Percentiles rank a stretch among this genome's conserved stretches.
Conservation (phyloP, 2,888 invertebrate genomes). For the Salpingus planirostris region DNA sequence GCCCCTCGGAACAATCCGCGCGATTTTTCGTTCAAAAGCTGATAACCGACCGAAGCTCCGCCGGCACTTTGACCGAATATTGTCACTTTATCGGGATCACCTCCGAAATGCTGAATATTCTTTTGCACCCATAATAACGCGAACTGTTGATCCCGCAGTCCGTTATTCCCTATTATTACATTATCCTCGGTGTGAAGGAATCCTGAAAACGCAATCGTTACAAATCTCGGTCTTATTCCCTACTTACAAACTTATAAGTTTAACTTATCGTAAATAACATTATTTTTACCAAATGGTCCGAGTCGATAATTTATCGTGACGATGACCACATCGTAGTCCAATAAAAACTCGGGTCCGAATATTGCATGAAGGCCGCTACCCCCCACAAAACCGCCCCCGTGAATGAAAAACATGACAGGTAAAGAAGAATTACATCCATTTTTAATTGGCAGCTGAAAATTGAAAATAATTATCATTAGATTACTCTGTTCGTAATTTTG, state of each 20-base stretch:
- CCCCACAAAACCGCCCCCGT: slow-evolving; percentile 10
- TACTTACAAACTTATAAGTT: slow-evolving; percentile 20
- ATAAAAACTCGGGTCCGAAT: slow-evolving; percentile 18
- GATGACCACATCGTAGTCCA: slow-evolving; percentile 20
- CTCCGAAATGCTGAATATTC: slow-evolving; percentile 61
- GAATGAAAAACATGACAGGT: slow-evolving; percentile 10
- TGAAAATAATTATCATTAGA: slow-evolving; percentile 1
- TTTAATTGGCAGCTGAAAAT: slow-evolving; percentile 6
- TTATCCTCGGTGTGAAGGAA: slow-evolving; percentile 66
- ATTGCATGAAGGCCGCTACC: slow-evolving; percentile 2
- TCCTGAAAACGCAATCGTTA: slow-evolving; percentile 39
- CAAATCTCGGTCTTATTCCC: no score
- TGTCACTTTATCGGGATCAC: slow-evolving; percentile 58
- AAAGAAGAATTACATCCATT: slow-evolving; percentile 5
- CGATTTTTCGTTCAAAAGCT: slow-evolving; percentile 7
- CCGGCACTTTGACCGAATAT: slow-evolving; percentile 63
- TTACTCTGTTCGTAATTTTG: not conserved
- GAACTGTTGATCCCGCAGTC: slow-evolving; percentile 62
- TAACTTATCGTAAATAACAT: not conserved
- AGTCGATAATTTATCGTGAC: slow-evolving; percentile 23
- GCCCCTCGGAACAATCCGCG: slow-evolving; percentile 15
- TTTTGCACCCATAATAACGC: slow-evolving; percentile 60
- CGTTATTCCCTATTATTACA: slow-evolving; percentile 58
- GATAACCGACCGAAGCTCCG: slow-evolving; percentile 40
- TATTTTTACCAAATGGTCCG: slow-evolving; percentile 22